Evolutionary conservation across 2,797 vertebrate species (phyloP).

Genomic region (Delichon dasypus): DNA sequence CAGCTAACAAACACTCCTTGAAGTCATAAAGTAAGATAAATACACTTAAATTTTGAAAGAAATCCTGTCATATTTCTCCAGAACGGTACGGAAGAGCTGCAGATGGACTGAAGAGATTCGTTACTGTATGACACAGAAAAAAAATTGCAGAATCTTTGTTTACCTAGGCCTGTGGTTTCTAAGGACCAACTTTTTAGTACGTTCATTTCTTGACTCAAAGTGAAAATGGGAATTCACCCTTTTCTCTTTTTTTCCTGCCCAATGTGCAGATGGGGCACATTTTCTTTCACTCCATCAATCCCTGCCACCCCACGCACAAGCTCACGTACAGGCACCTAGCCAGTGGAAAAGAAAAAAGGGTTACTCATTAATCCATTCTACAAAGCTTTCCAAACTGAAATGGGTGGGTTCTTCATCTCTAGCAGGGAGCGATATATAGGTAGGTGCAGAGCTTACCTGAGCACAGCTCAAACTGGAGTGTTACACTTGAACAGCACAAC

Average conservation of each 20-base stretch:
- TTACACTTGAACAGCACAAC: constrained; percentile 41
- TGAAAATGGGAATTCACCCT: constrained; percentile 93
- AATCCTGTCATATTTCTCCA: constrained; percentile 18
- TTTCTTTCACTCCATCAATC: constrained; percentile 81
- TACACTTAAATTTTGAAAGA: background rate
- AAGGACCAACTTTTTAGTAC: constrained; percentile 67
- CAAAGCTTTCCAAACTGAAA: constrained; percentile 90
- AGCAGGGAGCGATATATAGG: constrained; percentile 91
- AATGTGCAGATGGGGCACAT: constrained; percentile 82
- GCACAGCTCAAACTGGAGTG: constrained; percentile 64
- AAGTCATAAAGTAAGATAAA: background rate
- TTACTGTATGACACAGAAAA: constrained; percentile 64
- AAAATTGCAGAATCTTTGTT: constrained; percentile 75
- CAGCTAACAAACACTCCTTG: background rate
- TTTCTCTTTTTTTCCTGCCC: constrained; percentile 89
- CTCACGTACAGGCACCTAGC: constrained; percentile 79
- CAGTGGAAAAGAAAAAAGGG: constrained; percentile 97
- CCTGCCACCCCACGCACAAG: constrained; percentile 76
- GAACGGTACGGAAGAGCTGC: constrained; percentile 63
- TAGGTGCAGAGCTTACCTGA: constrained; percentile 78
- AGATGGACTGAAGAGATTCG: constrained; percentile 71
- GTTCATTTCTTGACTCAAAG: constrained; percentile 82
- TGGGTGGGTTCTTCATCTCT: constrained; percentile 89
- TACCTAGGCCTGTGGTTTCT: constrained; percentile 70
- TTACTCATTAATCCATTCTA: constrained; percentile 91